Evolutionary conservation across 1,140 invertebrate genomes (phyloP), one percentile per base, ranked within the genome.

Genomic region (Drosophila kurseongensis): DNA sequence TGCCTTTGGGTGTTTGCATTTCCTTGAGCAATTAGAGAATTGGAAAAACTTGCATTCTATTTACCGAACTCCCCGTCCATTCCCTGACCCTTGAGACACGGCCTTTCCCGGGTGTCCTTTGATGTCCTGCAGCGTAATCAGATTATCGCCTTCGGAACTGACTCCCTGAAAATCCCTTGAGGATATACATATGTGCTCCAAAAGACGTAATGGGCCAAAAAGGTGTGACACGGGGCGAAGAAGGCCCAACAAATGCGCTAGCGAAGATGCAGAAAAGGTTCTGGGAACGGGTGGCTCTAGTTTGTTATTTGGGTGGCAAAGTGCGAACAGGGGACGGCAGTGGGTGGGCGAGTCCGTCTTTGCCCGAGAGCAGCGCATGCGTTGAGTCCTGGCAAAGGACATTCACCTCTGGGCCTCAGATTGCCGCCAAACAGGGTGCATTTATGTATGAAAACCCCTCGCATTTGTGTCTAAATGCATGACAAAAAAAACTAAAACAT

Each of bases 371-470:
- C 35, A 56, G 80, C 80, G 80, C 80, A 84, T 84, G 80, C 80
- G 80, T 55, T 57, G 47, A 50, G 42, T 60, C 59, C 50, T 35
- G 57, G 18, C 72, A 84, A 62, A 84, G 80, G 80, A 85, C 80
- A 85, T 84, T 84, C 80, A 84, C 80, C 80, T 84, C 29, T 63
- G 75, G 71, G 67, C 59, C 65, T 77, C 63, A 76, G 77, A 77
- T 85, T 85, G 73, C 80, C 80, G 81, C 81, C 80, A 85, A 84
- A 84, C 80, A 73, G 80, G 80, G 80, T 84, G 81, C 80, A 84
- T 84, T 84, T 78, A 51, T 68, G 59, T 66, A 62, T 63, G 79
- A 68, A 57, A 78, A 29, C 60, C 60, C 67, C 80, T 78, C 76
- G 75, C 57, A 82, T 78, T 81, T 74, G 61, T 82, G 78, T 80